Conservation (phyloP, 2,888 invertebrate genomes). For the Nomada hirtipes region DNA sequence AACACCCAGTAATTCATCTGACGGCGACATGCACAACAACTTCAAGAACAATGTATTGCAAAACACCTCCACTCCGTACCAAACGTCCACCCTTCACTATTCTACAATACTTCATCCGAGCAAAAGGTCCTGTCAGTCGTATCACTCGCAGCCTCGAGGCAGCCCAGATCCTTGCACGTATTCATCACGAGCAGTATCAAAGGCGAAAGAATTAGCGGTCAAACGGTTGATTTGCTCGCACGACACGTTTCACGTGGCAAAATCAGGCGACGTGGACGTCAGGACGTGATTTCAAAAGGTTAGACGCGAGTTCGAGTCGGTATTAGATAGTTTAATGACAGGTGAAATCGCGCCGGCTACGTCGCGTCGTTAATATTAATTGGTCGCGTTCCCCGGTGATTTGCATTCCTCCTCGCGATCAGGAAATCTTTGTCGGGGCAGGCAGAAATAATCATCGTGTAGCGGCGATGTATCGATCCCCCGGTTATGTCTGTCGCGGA, state of each 20-base stretch:
- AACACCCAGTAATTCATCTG: background rate
- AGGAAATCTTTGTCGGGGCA: slow-evolving; percentile 75
- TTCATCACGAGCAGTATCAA: slow-evolving; percentile 35
- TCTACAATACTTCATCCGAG: background rate
- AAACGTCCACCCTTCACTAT: background rate
- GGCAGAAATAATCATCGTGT: slow-evolving; percentile 75
- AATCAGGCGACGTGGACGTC: slow-evolving; percentile 35
- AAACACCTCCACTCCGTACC: background rate
- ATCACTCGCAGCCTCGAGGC: background rate
- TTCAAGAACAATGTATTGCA: background rate
- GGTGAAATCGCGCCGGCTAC: slow-evolving; percentile 65
- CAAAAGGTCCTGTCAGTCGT: slow-evolving; percentile 8
- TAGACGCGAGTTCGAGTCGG: slow-evolving; percentile 45
- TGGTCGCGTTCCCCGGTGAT: slow-evolving; percentile 59
- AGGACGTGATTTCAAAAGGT: slow-evolving; percentile 60
- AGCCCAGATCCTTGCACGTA: slow-evolving; percentile 8
- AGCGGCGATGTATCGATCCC: slow-evolving; percentile 60
- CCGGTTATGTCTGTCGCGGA: slow-evolving; percentile 48
- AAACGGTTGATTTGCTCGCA: slow-evolving; percentile 61
- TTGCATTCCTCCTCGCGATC: slow-evolving; percentile 70
- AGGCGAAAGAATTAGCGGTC: slow-evolving; percentile 47
- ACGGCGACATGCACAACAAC: background rate
- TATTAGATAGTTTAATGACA: slow-evolving; percentile 64
- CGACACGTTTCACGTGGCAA: slow-evolving; percentile 48
- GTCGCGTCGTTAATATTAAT: slow-evolving; percentile 76